Base-by-base conservation (phyloP, 2,797 vertebrate genomes). In the Sciurus carolinensis region DNA sequence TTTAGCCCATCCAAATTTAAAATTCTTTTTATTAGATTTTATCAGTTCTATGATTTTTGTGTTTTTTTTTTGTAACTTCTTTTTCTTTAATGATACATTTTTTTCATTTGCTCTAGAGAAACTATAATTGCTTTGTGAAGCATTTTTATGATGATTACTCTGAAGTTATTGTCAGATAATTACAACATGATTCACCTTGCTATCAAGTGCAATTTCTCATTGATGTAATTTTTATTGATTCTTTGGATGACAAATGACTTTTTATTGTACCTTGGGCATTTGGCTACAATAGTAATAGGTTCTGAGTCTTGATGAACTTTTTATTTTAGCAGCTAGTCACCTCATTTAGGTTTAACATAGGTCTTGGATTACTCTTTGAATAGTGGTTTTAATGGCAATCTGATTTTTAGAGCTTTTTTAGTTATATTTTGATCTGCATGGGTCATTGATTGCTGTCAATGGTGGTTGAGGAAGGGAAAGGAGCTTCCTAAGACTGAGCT, bases 81-180 rank as follows among this genome's bases (percentile, higher is more conserved):
- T 39, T 88, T 64, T 87, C 26, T 17, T 89, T 59, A 28, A 22
- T 89, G 66, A 66, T 50, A 20, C 17, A 8, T 62, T 30, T 50
- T 66, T 89, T 52, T 77, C 22, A 76, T 89, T 79, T 88, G 50
- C 44, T 64, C 44, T 89, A 24, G 75, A 89, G 59, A 89, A 39
- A 39, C 44, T 75, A 87, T 15, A 75, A 47, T 89, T 47, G 39
- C 59, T 83, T 30, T 4, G 66, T 77, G 62, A 52, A 50, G 33
- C 44, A 22, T 77, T 47, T 69, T 67, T 50, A 39, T 77, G 72
- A 88, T 62, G 3, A 14, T 36, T 77, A 3, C 57, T 88, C 47
- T 17, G 26, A 66, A 64, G 44, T 67, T 79, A 5, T 39, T 85
- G 14, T 71, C 24, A 54, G 24, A 11, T 54, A 54, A 85, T 71